A percentile compares a stretch with the other conserved stretches of the same genome.
Evolutionary conservation across 2,113 vertebrate species (phyloP).

Genomic region (Poicephalus gulielmi): DNA sequence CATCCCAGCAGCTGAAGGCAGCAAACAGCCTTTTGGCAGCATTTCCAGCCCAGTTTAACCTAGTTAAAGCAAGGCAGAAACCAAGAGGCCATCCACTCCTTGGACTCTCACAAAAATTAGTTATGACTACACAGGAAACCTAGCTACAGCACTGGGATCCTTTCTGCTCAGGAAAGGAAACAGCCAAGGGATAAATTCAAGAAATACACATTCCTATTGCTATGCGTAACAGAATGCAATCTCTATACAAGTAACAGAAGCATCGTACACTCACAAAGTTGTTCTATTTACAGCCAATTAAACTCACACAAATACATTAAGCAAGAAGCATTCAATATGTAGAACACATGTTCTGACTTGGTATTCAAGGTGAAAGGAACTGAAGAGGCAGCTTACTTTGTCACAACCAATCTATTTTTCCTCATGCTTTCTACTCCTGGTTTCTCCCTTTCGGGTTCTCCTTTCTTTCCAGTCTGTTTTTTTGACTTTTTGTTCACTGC

Average conservation of each 20-base stretch:
- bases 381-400: conserved; percentile 85
- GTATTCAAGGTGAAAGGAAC: neutral
- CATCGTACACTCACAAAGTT: neutral
- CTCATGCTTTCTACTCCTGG: conserved; percentile 99
- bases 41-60: neutral
- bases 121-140: neutral
- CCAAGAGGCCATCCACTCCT: neutral
- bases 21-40: neutral
- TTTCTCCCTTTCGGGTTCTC: conserved; percentile 96
- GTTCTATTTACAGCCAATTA: neutral
- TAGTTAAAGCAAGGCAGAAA: neutral
- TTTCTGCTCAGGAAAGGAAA: neutral
- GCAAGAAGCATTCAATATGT: neutral
- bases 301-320: neutral
- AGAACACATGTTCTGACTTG: neutral
- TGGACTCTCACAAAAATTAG: neutral
- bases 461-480: conserved; percentile 98
- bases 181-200: neutral
- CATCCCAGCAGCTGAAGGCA: neutral
- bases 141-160: neutral
- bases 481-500: conserved; percentile 98
- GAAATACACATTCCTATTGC: neutral
- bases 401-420: conserved; percentile 97
- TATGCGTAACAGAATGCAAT: neutral
- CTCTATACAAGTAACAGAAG: neutral